Conservation (phyloP, 2,113 vertebrate species). For the Bambusicola thoracicus region DNA sequence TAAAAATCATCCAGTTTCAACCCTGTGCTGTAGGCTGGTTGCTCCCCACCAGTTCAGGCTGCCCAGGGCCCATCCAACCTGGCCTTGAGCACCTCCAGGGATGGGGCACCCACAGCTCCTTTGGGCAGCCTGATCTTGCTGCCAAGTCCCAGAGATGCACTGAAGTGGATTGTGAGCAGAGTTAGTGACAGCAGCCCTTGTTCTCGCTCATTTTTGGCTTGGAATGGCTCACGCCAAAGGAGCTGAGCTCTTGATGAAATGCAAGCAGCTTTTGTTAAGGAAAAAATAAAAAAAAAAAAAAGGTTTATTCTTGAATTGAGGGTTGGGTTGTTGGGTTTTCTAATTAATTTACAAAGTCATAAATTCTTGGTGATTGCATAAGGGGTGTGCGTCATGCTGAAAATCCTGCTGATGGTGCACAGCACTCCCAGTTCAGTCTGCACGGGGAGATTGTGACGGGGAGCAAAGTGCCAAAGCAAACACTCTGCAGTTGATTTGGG, state of each 20-base stretch:
- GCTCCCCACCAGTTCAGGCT: no score
- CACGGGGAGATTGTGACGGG: not conserved
- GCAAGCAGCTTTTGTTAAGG: slow-evolving; percentile 30
- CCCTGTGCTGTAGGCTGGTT: no score
- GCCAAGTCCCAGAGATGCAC: not conserved
- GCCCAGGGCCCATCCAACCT: no score
- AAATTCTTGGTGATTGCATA: slow-evolving; percentile 35
- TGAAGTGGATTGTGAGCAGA: not conserved
- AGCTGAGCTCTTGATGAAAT: not conserved
- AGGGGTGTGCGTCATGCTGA: slow-evolving; percentile 17
- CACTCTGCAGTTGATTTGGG: slow-evolving; percentile 52
- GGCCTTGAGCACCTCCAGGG: no score
- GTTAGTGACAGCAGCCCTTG: not conserved
- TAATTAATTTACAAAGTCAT: slow-evolving; percentile 41
- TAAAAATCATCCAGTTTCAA: no score
- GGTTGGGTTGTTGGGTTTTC: slow-evolving; percentile 19
- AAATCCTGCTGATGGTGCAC: slow-evolving; percentile 52
- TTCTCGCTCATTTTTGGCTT: slow-evolving; percentile 35
- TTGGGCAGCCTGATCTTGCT: not conserved
- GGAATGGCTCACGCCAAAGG: not conserved
- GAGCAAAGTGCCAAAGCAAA: slow-evolving; percentile 59
- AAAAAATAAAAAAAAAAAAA: not conserved
- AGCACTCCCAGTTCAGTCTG: not conserved
- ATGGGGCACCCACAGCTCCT: no score
- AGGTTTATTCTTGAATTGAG: slow-evolving; percentile 41